Base-by-base conservation (phyloP, 1,140 invertebrate species). In the Trachelipus rathkii region DNA sequence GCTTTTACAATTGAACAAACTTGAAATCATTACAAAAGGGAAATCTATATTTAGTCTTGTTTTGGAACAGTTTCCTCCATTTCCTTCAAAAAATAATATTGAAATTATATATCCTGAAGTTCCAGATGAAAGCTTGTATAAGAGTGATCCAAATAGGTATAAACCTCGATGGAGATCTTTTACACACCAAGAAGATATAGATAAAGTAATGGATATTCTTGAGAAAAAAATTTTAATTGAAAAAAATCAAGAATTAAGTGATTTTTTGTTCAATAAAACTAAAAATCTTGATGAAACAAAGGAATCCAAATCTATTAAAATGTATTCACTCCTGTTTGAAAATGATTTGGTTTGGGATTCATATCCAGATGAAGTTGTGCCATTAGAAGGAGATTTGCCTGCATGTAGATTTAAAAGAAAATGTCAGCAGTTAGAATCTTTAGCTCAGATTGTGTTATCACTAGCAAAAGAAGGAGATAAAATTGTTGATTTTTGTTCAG, bases 401-500 rank as follows among this genome's bases (percentile, higher is more conserved):
- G 84, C 87, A 81, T 87, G 88, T 19, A 88, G 95, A 69, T 85
- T 91, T 5, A 83, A 88, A 33, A 87, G 93, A 76, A 98, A 98
- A 86, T 91, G 90, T 69, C 89, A 96, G 79, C 96, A 98, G 84
- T 83, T 98, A 33, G 91, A 95, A 85, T 97, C 94, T 84, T 86
- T 98, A 78, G 90, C 89, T n/a, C 90, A 90, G 82, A 91, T 93
- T 23, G 91, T 94, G 0, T 10, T 44, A 15, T 7, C 43, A 10
- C 0, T 79, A 10, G 72, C 85, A 75, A 82, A 89, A 81, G 77
- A 81, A 43, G 85, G 84, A 7, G 83, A 87, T 81, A 85, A 88
- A 15, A 94, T 98, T 80, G 93, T 97, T 3, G 96, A 98, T 84
- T 98, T 97, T 85, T 98, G 96, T 85, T 93, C 92, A 82, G 96